Evolutionary conservation across 2,797 vertebrate genomes (phyloP).

Genomic region (Alca torda): DNA sequence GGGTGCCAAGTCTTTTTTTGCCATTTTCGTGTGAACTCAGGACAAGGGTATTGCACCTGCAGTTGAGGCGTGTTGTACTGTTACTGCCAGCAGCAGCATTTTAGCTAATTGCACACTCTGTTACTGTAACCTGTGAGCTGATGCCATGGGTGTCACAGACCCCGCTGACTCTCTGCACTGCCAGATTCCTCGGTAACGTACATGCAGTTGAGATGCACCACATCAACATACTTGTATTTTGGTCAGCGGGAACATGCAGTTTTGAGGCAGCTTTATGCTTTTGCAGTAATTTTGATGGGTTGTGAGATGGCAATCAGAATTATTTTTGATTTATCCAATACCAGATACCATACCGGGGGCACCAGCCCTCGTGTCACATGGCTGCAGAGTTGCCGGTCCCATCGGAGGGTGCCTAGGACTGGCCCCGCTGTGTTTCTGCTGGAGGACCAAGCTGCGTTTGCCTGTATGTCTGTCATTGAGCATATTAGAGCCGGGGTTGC

Average conservation of each 20-base stretch:
- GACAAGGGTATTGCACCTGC: not conserved
- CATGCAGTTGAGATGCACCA: not conserved
- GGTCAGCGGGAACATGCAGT: not conserved
- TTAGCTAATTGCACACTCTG: not conserved
- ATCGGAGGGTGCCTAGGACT: fast-evolving
- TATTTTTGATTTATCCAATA: not conserved
- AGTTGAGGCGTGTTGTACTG: not conserved
- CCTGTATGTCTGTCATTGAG: fast-evolving
- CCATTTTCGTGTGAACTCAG: not conserved
- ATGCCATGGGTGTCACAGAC: not conserved
- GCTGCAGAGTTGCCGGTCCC: not conserved
- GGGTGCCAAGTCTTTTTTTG: not conserved
- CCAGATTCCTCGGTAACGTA: not conserved
- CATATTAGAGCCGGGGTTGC: not conserved
- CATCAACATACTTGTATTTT: not conserved
- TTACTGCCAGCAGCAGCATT: not conserved
- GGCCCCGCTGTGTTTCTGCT: not conserved
- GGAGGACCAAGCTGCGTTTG: not conserved
- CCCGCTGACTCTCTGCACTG: not conserved
- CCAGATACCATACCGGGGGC: not conserved
- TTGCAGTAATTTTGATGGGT: not conserved
- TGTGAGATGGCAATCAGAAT: not conserved
- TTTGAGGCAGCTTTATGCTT: not conserved
- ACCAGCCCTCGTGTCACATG: fast-evolving
- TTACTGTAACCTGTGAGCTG: not conserved